A percentile compares a stretch with the other conserved stretches of the same genome.
phyloP scores from a whole-genome alignment of 2,113 vertebrate genomes.

The Recurvirostra avosetta region DNA sequence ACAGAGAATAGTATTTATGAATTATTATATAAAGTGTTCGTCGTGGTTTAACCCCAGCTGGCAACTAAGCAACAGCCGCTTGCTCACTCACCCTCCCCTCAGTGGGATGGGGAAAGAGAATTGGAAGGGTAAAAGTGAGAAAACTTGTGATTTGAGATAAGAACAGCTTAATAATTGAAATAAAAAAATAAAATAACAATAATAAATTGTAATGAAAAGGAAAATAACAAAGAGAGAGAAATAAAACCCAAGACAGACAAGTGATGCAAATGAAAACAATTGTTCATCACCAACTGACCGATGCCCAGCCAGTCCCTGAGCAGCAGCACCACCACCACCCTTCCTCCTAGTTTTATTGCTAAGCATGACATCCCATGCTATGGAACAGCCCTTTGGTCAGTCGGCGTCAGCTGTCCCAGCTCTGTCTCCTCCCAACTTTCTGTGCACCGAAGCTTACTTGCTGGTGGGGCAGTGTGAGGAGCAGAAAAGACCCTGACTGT shows the following conservation, averaged over 20 bases:
- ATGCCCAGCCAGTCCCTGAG: neutral
- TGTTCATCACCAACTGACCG: neutral
- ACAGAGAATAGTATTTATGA: neutral
- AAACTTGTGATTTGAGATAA: neutral
- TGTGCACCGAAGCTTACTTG: neutral
- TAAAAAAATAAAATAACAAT: neutral
- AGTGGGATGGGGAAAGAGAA: neutral
- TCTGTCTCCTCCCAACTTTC: neutral
- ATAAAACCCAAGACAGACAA: neutral
- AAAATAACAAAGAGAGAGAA: neutral
- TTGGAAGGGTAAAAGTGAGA: neutral
- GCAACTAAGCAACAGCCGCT: neutral
- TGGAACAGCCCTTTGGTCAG: neutral
- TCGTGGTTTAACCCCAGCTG: neutral
- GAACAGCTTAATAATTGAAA: neutral
- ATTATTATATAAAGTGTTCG: neutral
- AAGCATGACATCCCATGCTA: neutral
- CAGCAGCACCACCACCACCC: rapidly evolving
- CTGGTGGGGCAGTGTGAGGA: neutral
- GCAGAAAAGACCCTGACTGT: neutral
- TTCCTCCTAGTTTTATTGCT: neutral
- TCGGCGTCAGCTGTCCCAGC: neutral
- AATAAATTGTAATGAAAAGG: neutral
- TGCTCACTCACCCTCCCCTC: neutral
- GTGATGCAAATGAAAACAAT: neutral